Evolutionary conservation across 1,140 invertebrate genomes (phyloP), one percentile per base, ranked within the genome.

Genomic region (Eriosoma lanigerum): DNA sequence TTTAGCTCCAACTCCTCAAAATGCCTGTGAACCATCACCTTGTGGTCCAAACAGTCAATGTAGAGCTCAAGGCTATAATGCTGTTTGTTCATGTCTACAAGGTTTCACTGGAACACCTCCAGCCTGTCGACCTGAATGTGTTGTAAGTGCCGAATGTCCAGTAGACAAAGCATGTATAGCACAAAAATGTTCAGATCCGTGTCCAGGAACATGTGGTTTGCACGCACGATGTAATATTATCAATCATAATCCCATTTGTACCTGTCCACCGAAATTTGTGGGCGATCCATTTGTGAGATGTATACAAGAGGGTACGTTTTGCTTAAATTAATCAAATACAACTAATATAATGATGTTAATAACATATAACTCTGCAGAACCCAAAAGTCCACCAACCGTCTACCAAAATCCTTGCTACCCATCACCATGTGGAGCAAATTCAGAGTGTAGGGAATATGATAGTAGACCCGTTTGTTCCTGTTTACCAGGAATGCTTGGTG

Each of bases 251-350:
- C 93, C 93, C 0, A 92, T 94, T 68, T 96, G 94, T 82, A 92
- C 91, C 76, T 96, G 94, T 85, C 90, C 92, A 73, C 88, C 89
- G 50, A 89, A 90, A 21, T 90, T 89, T 75, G 88, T 89, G 3
- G 94, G 94, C n/a, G 93, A 95, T 90, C 94, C 94, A 32, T 94
- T 94, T 83, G 89, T 92, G 5, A 87, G 90, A 83, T 96, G 94
- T 84, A 85, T 87, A 26, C 89, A 89, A 84, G 90, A 90, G 87
- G 88, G 92, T 92, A 88, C 89, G 89, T 81, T 15, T 81, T n/a
- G 0, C 0, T 46, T 48, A 15, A 24, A 60, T 46, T 8, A 48
- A 6, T 68, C 6, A 9, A 68, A 21, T 46, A 66, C 5, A n/a
- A 66, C 13, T 21, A n/a, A 19, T 62, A 32, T 1, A 38, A 3